A percentile compares a stretch with the other conserved stretches of the same genome.
These are phyloP conservation scores for Idaea dimidiata DNA, from an alignment of 2,888 invertebrate species.

Conservation along the genomic window DNA sequence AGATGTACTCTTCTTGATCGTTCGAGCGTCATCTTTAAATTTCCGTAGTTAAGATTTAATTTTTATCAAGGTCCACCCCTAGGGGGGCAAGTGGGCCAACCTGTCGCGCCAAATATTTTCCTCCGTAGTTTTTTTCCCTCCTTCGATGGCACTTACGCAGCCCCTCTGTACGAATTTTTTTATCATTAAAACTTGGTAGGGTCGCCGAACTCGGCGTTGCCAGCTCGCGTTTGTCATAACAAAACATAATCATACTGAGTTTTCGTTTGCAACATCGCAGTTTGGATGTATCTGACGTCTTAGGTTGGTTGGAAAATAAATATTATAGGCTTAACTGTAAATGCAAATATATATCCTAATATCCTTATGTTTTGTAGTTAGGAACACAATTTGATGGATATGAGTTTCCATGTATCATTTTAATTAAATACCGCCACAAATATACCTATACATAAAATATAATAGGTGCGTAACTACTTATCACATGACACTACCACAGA, in stretches of 20 bases:
- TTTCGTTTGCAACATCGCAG: constrained; percentile 55
- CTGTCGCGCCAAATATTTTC: constrained; percentile 82
- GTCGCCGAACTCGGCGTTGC: constrained; percentile 77
- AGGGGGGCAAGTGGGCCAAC: constrained; percentile 57
- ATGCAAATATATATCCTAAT: no score
- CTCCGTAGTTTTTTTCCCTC: constrained; percentile 79
- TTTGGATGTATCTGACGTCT: constrained; percentile 21
- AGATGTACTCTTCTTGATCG: constrained; percentile 81
- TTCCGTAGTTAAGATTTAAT: constrained; percentile 82
- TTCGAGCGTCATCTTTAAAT: constrained; percentile 80
- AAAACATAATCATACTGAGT: constrained; percentile 71
- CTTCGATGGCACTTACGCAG: constrained; percentile 79
- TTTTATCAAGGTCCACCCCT: constrained; percentile 70
- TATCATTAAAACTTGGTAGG: constrained; percentile 80
- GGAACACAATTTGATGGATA: no score
- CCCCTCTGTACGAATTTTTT: constrained; percentile 80
- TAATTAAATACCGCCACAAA: no score
- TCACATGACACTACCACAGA: no score
- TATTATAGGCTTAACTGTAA: no score
- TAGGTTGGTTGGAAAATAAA: background rate
- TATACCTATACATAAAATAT: no score
- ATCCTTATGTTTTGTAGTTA: no score
- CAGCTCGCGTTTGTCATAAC: constrained; percentile 77
- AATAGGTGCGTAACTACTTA: no score
- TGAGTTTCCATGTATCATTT: no score